Conservation (phyloP, 37 sponge, comb jelly and placozoan genomes). For the Chondrosia reniformis region DNA sequence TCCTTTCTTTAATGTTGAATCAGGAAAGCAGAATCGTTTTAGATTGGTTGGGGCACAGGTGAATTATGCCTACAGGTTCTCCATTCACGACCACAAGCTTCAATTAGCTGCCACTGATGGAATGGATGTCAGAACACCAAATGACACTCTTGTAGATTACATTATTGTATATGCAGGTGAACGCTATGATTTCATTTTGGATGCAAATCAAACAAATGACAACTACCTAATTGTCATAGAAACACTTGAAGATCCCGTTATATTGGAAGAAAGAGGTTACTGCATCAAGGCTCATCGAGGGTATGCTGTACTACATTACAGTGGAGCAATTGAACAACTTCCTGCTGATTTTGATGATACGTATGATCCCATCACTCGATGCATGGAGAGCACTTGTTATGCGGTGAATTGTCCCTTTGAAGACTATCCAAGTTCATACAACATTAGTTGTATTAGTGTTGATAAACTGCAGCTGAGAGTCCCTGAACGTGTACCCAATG, state of each 20-base stretch:
- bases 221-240: conserved; percentile 64
- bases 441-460: not conserved
- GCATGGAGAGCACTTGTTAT: conserved; percentile 18
- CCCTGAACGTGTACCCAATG: not conserved
- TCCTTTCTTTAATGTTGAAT: conserved; percentile 28
- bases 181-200: conserved; percentile 56
- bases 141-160: conserved; percentile 45
- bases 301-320: not conserved
- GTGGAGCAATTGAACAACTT: too few relatives aligned
- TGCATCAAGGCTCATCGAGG: conserved; percentile 2
- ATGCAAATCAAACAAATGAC: conserved; percentile 36
- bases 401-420: conserved; percentile 78
- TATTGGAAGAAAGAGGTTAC: not conserved
- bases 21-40: conserved; percentile 57
- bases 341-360: not conserved
- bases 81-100: conserved; percentile 72
- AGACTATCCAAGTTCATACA: conserved; percentile 17
- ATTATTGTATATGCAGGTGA: conserved; percentile 74
- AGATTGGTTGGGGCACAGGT: conserved; percentile 71
- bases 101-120: conserved; percentile 82
- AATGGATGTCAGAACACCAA: conserved; percentile 19
- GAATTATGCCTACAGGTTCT: conserved; percentile 43
- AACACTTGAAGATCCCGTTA: conserved; percentile 43
- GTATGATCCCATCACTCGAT: not conserved
- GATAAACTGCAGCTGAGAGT: not conserved